Evolutionary conservation across 2,797 vertebrate species (phyloP).

Genomic region (Helicolenus hilgendorfi): DNA sequence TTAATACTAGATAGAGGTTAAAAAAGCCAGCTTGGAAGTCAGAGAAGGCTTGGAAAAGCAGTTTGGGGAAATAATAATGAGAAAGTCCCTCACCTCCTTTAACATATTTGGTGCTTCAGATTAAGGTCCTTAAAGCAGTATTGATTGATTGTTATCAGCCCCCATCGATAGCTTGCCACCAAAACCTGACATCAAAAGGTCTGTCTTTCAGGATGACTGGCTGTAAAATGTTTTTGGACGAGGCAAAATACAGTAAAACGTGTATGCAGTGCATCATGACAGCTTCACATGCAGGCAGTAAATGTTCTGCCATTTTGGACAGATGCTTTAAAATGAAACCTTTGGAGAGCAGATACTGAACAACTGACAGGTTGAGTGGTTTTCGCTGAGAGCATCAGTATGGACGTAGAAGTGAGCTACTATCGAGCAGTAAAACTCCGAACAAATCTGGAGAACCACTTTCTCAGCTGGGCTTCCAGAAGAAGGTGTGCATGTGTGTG

Average conservation of each 20-base stretch:
- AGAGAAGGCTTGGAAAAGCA: too few species aligned
- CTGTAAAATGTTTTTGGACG: neutral
- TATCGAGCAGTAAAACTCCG: neutral
- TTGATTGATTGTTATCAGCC: neutral
- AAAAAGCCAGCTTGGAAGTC: too few species aligned
- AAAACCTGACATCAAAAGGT: neutral
- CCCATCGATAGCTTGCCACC: neutral
- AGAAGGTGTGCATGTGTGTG: neutral
- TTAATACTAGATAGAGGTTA: too few species aligned
- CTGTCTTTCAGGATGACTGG: neutral
- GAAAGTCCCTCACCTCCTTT: neutral
- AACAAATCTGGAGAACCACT: slow-evolving; percentile 25
- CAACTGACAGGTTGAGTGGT: slow-evolving; percentile 7
- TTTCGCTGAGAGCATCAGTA: neutral
- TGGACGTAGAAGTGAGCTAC: neutral
- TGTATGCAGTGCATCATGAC: neutral
- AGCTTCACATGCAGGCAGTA: neutral
- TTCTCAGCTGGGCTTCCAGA: neutral
- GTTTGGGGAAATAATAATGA: neutral
- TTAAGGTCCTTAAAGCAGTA: neutral
- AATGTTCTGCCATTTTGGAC: neutral
- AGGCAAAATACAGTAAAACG: neutral
- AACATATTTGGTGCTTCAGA: neutral
- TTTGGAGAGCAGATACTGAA: neutral
- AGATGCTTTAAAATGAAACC: neutral